Evolutionary conservation across 2,888 invertebrate genomes (phyloP), one percentile per base, ranked within the genome.

Genomic region (Perithous albicinctus): DNA sequence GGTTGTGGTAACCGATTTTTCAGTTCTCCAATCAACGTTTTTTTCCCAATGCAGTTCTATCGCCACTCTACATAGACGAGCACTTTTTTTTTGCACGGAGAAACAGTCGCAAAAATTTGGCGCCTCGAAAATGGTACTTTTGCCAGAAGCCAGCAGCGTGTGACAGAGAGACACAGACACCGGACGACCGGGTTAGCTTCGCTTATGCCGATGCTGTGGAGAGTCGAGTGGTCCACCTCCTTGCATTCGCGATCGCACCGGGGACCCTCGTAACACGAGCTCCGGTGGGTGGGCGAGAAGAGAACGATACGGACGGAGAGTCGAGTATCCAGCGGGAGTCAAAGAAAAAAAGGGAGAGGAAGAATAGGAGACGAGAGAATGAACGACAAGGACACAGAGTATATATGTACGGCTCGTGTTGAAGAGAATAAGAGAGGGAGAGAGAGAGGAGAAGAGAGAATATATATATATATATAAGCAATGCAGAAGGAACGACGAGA

Each of bases 221-320:
- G 38, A 61, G 18, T 26, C 38, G 70, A 56, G 70, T 56, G 70
- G 70, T 70, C 56, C 70, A 56, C 26, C 70, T 26, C 12, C 18
- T 29, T 66, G 10, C 38, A 12, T 43, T 43, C 8, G 41, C 15
- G 23, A 20, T 51, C 56, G 56, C 18, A 41, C 29, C 64, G 72
- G 67, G 67, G 67, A 54, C 63, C 73, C 72, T 73, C 73, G 72
- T 81, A 66, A 73, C 54, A 32, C 61, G 80, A 67, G 78, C 56
- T 73, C 18, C 48, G 78, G 48, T 82, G 74, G 82, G 74, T 78
- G 82, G 81, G 69, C 79, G 72, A 74, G 73, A 63, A 76, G 67
- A 66, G 51, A 80, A 80, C 70, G 78, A 78, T 75, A 78, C 78
- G 73, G n/a, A 15, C 43, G 23, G 54, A 54, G 75, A 35, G 48